Base-by-base conservation (phyloP, 2,888 invertebrate genomes). In the Melipona beecheii region DNA sequence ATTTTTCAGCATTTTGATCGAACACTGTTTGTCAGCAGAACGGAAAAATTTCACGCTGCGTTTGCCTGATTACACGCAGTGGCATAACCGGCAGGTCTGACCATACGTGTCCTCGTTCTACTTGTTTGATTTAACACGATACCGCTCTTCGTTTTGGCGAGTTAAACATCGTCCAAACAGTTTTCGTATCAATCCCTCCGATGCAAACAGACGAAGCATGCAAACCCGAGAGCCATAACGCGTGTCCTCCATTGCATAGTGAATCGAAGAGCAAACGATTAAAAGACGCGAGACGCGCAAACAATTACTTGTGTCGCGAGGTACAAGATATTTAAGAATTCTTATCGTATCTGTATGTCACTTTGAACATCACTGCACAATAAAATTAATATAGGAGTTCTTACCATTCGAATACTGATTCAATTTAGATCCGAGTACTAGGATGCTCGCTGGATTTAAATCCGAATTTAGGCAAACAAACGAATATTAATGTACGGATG, bases 101-200 rank as follows among this genome's bases (percentile, higher is more conserved):
- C 5, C 54, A 75, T 19, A 24, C 56, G 6, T 36, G 27, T 4
- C 19, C 56, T 21, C 6, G n/a, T 66, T 75, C 75, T 56, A 75
- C 75, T 75, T 43, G 43, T 43, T 66, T 21, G 24, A 21, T n/a
- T 75, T 43, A 27, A 56, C 66, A 17, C 75, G 19, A 11, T 43
- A 27, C 17, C 27, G 9, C 24, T 36, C 11, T 6, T 19, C 36
- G 4, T 50, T n/a, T n/a, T n/a, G 13, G 4, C 31, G 11, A 15
- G 49, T 36, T 24, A 36, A 52, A 65, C 24, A 54, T 19, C 36
- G 21, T 6, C 9, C 24, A 19, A 52, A 21, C n/a, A 50, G 31
- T 36, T 65, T 36, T 54, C n/a, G 11, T 27, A 65, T 65, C 64
- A 73, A 50, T 60, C 60, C 36, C 27, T 69, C 49, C 58, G 1